Percentiles rank a stretch among this genome's conserved stretches.
phyloP scores from a whole-genome alignment of 2,113 vertebrate species.

The Centropus bengalensis region DNA sequence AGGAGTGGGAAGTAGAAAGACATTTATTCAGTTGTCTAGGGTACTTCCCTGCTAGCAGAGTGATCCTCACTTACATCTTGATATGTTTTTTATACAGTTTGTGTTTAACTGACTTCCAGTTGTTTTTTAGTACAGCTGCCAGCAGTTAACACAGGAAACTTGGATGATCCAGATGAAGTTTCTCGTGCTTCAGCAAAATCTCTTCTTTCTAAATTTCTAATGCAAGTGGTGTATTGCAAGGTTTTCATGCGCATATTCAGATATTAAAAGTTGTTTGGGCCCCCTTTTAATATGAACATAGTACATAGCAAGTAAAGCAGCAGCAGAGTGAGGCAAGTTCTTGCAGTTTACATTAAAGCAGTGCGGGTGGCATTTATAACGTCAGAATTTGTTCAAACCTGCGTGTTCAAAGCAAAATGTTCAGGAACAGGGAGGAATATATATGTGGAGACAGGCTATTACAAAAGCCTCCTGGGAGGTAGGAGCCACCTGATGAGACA shows the following conservation, averaged over 20 bases:
- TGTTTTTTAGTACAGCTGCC: neutral
- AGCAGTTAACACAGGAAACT: neutral
- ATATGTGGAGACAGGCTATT: neutral
- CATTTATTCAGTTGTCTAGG: neutral
- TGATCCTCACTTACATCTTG: neutral
- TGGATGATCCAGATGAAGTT: neutral
- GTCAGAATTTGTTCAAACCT: neutral
- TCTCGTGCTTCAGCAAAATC: neutral
- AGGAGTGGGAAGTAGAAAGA: neutral
- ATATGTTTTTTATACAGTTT: neutral
- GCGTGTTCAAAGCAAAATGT: neutral
- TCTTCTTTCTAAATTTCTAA: neutral
- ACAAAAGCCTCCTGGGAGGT: neutral
- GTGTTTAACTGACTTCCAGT: neutral
- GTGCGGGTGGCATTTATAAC: neutral
- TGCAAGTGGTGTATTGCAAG: neutral
- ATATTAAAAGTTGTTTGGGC: neutral
- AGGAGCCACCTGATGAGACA: rapidly evolving
- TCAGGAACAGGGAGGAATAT: neutral
- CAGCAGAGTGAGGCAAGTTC: neutral
- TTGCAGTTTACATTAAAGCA: neutral
- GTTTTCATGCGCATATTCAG: neutral
- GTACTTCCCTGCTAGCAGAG: neutral
- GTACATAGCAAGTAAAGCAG: neutral
- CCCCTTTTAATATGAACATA: neutral